phyloP scores from a whole-genome alignment of 2,113 vertebrate genomes.

The Sander vitreus region DNA sequence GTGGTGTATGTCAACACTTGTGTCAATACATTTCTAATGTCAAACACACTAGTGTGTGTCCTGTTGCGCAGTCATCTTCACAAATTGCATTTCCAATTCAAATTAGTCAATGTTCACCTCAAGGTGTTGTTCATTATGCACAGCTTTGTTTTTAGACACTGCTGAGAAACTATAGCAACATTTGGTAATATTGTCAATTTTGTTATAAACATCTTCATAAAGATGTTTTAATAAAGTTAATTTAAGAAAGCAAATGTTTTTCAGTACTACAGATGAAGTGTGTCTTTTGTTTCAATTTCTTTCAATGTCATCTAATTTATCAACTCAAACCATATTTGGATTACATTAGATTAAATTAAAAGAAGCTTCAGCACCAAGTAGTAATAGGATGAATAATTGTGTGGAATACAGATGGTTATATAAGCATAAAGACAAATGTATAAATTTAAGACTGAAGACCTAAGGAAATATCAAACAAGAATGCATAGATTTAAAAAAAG shows the following conservation, averaged over 20 bases:
- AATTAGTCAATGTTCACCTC: constrained; percentile 26
- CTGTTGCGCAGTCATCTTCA: constrained; percentile 9
- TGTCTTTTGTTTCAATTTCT: background rate
- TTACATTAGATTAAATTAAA: background rate
- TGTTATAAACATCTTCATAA: background rate
- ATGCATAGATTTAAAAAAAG: background rate
- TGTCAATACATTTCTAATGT: constrained; percentile 65
- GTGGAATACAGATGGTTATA: background rate
- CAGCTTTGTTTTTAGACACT: background rate
- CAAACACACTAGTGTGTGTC: constrained; percentile 46
- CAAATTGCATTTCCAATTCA: constrained; percentile 36
- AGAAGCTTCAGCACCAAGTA: background rate
- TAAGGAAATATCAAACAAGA: background rate
- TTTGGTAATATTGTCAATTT: background rate
- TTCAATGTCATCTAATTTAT: background rate
- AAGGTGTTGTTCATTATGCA: constrained; percentile 1
- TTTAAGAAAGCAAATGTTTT: no score
- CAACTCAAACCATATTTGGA: background rate
- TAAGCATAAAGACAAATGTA: background rate
- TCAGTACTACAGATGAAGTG: no score
- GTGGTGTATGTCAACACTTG: constrained; percentile 57
- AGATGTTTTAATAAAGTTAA: background rate
- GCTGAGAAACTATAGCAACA: background rate
- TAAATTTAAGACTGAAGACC: background rate
- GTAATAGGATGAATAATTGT: background rate